Evolutionary conservation across 2,797 vertebrate genomes (phyloP).

Genomic region (Huso huso): DNA sequence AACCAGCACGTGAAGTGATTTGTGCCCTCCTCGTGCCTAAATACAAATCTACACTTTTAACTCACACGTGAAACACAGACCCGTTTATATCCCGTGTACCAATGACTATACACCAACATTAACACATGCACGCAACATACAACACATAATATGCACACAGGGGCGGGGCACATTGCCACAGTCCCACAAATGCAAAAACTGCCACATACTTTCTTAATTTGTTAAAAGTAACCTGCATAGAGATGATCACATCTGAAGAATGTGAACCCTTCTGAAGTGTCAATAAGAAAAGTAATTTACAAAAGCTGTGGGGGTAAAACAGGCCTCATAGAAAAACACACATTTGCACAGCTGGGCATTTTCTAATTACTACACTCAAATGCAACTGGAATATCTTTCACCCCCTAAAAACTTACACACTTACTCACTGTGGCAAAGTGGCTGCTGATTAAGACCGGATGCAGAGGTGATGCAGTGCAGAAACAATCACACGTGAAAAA

Average conservation of each 20-base stretch:
- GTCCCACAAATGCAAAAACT: background rate
- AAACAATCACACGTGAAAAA: too few species aligned
- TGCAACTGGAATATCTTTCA: background rate
- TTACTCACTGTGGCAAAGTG: background rate
- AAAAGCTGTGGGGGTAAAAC: slow-evolving; percentile 2
- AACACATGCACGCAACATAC: too few species aligned
- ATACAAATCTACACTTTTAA: too few species aligned
- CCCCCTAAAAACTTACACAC: background rate
- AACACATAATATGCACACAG: too few species aligned
- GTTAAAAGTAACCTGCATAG: background rate
- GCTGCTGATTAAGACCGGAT: too few species aligned
- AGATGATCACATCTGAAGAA: background rate
- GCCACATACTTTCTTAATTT: background rate
- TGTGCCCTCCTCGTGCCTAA: too few species aligned
- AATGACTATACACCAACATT: too few species aligned
- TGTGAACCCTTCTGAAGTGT: background rate
- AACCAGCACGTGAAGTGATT: too few species aligned
- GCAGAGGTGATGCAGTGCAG: too few species aligned
- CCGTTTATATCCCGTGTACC: too few species aligned
- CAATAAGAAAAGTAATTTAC: background rate
- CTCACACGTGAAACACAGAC: too few species aligned
- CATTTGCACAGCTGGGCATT: background rate
- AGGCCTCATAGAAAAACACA: background rate
- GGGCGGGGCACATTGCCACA: too few species aligned
- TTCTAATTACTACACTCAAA: background rate